phyloP scores from a whole-genome alignment of 1,140 invertebrate genomes.

The Listronotus oregonensis region DNA sequence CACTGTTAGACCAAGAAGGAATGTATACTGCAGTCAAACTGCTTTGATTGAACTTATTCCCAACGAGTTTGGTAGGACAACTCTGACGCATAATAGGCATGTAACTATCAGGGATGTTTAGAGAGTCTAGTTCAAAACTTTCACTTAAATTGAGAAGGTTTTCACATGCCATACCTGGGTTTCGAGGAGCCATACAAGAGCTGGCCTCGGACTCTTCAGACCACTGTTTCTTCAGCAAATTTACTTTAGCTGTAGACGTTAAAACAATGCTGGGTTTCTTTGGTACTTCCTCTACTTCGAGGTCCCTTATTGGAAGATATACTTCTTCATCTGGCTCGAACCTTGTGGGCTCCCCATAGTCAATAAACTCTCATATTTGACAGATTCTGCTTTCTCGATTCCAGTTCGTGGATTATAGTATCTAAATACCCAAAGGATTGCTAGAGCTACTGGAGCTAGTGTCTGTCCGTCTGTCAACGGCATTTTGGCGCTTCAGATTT shows the following conservation, averaged over 20 bases:
- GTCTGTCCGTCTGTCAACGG: conserved; percentile 58
- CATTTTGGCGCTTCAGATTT: conserved; percentile 62
- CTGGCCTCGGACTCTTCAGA: conserved; percentile 66
- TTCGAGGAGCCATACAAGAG: conserved; percentile 58
- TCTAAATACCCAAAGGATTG: conserved; percentile 66
- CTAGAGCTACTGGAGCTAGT: conserved; percentile 50
- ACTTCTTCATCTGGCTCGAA: conserved; percentile 4
- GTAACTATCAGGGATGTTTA: conserved; percentile 36
- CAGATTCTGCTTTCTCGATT: conserved; percentile 45
- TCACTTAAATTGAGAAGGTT: conserved; percentile 67
- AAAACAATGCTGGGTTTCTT: conserved; percentile 53
- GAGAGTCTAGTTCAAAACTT: conserved; percentile 55
- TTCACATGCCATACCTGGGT: conserved; percentile 66
- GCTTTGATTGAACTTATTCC: conserved; percentile 61
- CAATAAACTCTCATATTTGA: conserved; percentile 58
- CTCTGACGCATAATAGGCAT: conserved; percentile 51
- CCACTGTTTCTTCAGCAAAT: conserved; percentile 57
- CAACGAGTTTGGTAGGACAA: conserved; percentile 62
- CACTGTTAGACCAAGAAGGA: conserved; percentile 58
- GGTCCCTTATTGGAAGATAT: conserved; percentile 9
- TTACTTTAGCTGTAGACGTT: conserved; percentile 58
- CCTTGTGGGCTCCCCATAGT: conserved; percentile 51
- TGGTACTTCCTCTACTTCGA: conserved; percentile 32
- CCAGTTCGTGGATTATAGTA: conserved; percentile 62
- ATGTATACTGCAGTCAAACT: conserved; percentile 62